Evolutionary conservation across 2,888 invertebrate genomes (phyloP).

Genomic region (Globia sparganii): DNA sequence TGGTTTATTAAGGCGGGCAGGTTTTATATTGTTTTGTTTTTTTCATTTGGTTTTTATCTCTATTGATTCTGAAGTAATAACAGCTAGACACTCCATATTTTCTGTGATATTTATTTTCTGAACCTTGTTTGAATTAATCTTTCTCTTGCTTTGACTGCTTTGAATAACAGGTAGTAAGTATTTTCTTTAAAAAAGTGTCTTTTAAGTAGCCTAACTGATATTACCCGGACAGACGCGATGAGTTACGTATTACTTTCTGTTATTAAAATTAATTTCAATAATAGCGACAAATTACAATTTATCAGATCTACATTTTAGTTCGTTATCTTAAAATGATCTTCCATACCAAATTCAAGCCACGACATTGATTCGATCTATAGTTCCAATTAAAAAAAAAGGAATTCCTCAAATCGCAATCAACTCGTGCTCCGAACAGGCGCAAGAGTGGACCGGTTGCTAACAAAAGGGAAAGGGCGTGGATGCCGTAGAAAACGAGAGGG

Average conservation of each 20-base stretch:
- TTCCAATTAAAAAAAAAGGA: constrained; percentile 25
- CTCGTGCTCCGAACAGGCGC: constrained; percentile 46
- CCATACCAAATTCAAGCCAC: not conserved
- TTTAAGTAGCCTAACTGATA: too few relatives aligned
- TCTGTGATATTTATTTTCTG: not conserved
- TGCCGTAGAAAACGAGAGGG: constrained; percentile 74
- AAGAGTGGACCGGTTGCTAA: constrained; percentile 66
- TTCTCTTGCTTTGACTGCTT: not conserved
- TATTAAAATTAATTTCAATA: too few relatives aligned
- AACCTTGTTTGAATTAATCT: not conserved
- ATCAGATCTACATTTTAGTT: not conserved
- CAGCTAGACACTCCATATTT: not conserved
- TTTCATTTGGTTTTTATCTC: not conserved
- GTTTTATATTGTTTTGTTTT: not conserved
- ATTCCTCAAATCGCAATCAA: constrained; percentile 27
- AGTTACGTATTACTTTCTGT: too few relatives aligned
- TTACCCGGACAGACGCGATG: too few relatives aligned
- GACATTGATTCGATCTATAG: not conserved
- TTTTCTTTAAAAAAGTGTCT: not conserved
- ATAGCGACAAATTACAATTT: not conserved
- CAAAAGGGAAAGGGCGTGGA: constrained; percentile 74
- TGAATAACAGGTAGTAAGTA: not conserved
- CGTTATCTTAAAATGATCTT: not conserved
- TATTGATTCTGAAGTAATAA: not conserved
- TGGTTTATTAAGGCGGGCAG: not conserved